Evolutionary conservation across 2,113 vertebrate species (phyloP).

Genomic region (Pipa parva): DNA sequence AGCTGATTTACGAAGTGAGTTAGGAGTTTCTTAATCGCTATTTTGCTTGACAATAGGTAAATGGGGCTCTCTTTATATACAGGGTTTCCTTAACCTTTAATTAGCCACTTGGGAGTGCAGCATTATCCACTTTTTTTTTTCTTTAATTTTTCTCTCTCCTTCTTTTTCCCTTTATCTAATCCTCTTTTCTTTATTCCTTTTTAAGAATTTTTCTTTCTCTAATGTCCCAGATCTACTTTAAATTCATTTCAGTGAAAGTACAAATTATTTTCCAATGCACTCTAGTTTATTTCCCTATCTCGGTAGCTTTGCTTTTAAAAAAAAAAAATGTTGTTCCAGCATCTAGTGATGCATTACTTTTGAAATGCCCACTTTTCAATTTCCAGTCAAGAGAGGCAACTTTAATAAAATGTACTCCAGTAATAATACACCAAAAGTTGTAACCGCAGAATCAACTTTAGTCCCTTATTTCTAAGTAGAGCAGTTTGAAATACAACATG

Average conservation of each 20-base stretch:
- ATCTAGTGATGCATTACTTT: slow-evolving; percentile 46
- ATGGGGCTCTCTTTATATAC: too few species aligned
- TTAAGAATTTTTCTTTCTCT: too few species aligned
- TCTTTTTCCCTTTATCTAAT: too few species aligned
- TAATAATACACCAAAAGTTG: slow-evolving; percentile 52
- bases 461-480: slow-evolving; percentile 45
- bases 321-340: slow-evolving; percentile 45
- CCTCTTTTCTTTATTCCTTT: too few species aligned
- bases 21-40: too few species aligned
- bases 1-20: too few species aligned
- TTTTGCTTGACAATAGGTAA: too few species aligned
- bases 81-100: too few species aligned
- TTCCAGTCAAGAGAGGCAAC: slow-evolving; percentile 52
- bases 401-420: slow-evolving; percentile 51
- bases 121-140: too few species aligned
- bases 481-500: slow-evolving; percentile 41
- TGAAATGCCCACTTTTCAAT: slow-evolving; percentile 51
- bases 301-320: slow-evolving; percentile 41
- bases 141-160: too few species aligned
- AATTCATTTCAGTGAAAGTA: slow-evolving; percentile 17
- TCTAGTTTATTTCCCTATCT: slow-evolving; percentile 45
- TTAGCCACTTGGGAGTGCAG: too few species aligned
- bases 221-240: too few species aligned
- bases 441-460: slow-evolving; percentile 52
- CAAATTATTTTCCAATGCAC: slow-evolving; percentile 40